Evolutionary conservation across 2,797 vertebrate species (phyloP).

Genomic region (Halcyon smyrnensis): DNA sequence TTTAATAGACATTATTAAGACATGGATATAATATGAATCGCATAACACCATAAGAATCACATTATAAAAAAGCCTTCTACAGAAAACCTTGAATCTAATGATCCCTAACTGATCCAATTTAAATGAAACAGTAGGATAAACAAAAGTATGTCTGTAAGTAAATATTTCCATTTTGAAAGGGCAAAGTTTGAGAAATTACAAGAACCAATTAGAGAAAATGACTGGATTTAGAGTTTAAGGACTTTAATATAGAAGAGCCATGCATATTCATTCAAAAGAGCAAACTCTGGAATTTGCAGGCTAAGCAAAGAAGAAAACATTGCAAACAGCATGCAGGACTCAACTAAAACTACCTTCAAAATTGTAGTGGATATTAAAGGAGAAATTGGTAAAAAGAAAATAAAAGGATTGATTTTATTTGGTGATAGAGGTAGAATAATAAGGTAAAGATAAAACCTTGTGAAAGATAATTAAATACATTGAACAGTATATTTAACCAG

Average conservation of each 20-base stretch:
- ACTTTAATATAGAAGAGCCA: background rate
- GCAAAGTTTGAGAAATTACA: background rate
- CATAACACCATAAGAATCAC: background rate
- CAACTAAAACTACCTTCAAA: background rate
- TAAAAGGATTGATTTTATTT: background rate
- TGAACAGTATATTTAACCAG: background rate
- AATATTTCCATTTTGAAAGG: constrained; percentile 16
- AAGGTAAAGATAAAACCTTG: background rate
- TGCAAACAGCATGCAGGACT: background rate
- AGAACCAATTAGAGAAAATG: background rate
- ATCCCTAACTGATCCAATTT: background rate
- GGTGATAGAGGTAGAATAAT: background rate
- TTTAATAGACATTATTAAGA: background rate
- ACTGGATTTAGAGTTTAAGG: background rate
- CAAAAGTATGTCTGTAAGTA: background rate
- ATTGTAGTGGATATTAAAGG: background rate
- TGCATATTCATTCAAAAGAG: background rate
- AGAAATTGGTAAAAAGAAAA: background rate
- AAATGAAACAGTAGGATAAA: constrained; percentile 22
- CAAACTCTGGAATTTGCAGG: background rate
- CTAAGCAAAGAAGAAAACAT: background rate
- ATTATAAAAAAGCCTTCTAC: background rate
- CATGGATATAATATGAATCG: background rate
- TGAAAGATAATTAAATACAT: background rate
- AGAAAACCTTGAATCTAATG: constrained; percentile 11